phyloP scores from a whole-genome alignment of 2,113 vertebrate species.

The Petrocephalus zakoni region DNA sequence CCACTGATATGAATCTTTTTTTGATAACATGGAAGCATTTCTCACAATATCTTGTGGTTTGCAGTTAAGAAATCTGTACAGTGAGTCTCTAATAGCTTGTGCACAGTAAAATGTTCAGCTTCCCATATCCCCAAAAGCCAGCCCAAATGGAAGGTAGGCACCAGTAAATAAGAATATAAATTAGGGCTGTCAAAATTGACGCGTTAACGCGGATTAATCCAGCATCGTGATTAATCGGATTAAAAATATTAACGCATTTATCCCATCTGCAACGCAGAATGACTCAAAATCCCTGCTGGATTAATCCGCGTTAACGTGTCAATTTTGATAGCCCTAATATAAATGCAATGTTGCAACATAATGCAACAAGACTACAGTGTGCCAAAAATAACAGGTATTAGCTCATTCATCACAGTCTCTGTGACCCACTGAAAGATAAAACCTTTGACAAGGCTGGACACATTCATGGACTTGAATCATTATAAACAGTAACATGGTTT shows the following conservation, averaged over 20 bases:
- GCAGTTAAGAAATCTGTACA: not conserved
- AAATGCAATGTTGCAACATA: not conserved
- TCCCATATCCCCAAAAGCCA: not conserved
- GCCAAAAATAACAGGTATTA: not conserved
- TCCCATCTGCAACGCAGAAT: too few species aligned
- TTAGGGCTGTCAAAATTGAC: too few species aligned
- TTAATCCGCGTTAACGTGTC: too few species aligned
- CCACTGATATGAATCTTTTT: not conserved
- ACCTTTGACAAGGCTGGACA: not conserved
- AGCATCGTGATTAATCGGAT: too few species aligned
- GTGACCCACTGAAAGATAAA: not conserved
- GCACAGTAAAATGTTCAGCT: not conserved
- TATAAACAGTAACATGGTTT: conserved; percentile 55
- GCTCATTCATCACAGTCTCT: not conserved
- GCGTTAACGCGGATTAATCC: too few species aligned
- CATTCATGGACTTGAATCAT: not conserved
- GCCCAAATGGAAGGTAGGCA: not conserved
- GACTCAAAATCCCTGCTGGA: too few species aligned
- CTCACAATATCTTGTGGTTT: not conserved
- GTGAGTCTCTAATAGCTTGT: not conserved
- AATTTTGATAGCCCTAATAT: too few species aligned
- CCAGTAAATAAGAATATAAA: not conserved
- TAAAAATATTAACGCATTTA: too few species aligned
- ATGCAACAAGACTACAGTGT: not conserved
- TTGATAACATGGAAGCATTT: not conserved